Evolutionary conservation across 2,888 invertebrate species (phyloP).

Genomic region (Monoplex corrugatus): DNA sequence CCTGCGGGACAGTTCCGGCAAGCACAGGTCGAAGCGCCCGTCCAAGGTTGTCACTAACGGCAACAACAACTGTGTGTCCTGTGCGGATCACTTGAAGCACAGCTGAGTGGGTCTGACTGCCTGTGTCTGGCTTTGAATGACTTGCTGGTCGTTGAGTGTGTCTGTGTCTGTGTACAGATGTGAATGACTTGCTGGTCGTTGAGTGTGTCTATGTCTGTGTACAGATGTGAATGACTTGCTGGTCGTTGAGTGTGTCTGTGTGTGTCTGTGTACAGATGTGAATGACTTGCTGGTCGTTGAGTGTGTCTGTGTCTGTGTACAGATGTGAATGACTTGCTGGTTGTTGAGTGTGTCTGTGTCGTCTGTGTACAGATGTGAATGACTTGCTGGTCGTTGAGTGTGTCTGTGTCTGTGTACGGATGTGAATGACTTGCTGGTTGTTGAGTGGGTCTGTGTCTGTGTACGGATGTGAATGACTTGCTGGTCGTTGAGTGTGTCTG

Average conservation of each 20-base stretch:
- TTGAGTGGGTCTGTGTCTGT: too few relatives aligned
- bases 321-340: neutral
- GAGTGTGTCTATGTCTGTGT: neutral
- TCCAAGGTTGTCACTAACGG: constrained; percentile 1
- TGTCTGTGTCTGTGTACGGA: too few relatives aligned
- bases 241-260: neutral
- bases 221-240: neutral
- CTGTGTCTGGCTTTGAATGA: neutral
- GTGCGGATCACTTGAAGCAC: neutral
- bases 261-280: neutral
- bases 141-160: neutral
- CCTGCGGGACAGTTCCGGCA: constrained; percentile 57
- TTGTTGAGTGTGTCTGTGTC: neutral
- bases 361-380: neutral
- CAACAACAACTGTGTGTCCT: constrained; percentile 29
- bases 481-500: too few relatives aligned
- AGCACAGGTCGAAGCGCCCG: neutral
- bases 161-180: neutral
- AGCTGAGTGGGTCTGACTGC: neutral
- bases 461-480: too few relatives aligned
- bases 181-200: neutral
- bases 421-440: too few relatives aligned
- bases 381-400: neutral
- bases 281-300: neutral
- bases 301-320: neutral